phyloP scores from a whole-genome alignment of 2,113 vertebrate species.

The Callopanchax toddi region DNA sequence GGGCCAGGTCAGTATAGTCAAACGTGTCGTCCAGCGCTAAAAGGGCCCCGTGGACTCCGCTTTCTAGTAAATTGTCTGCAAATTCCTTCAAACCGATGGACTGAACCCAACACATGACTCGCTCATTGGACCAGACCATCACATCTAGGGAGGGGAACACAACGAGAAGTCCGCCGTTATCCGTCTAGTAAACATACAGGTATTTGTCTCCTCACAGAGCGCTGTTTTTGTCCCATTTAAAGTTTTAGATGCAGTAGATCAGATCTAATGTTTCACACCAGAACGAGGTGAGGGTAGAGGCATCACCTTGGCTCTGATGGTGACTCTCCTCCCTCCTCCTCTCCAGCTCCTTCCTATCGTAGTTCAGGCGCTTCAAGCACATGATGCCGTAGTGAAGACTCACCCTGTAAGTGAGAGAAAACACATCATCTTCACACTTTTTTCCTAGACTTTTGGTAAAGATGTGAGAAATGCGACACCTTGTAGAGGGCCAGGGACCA shows the following conservation, averaged over 20 bases:
- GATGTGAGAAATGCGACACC: not conserved
- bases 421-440: not conserved
- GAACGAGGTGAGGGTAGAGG: too few relatives aligned
- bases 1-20: constrained; percentile 90
- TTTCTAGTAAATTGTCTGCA: constrained; percentile 90
- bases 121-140: constrained; percentile 95
- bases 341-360: constrained; percentile 92
- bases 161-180: not conserved
- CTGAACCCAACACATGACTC: constrained; percentile 95
- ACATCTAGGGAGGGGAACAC: constrained; percentile 78
- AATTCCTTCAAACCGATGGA: constrained; percentile 91
- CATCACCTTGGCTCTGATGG: constrained; percentile 87
- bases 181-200: not conserved
- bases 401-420: constrained; percentile 77
- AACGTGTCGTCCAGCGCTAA: constrained; percentile 94
- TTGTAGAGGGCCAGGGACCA: not conserved
- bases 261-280: too few relatives aligned
- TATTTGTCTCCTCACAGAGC: too few relatives aligned
- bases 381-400: constrained; percentile 95
- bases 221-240: too few relatives aligned
- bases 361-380: constrained; percentile 94
- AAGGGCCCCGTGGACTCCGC: constrained; percentile 90
- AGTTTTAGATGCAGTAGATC: too few relatives aligned
- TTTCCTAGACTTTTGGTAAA: not conserved
- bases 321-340: constrained; percentile 90